Base-by-base conservation (phyloP, 2,113 vertebrate genomes). In the Oncorhynchus mykiss region DNA sequence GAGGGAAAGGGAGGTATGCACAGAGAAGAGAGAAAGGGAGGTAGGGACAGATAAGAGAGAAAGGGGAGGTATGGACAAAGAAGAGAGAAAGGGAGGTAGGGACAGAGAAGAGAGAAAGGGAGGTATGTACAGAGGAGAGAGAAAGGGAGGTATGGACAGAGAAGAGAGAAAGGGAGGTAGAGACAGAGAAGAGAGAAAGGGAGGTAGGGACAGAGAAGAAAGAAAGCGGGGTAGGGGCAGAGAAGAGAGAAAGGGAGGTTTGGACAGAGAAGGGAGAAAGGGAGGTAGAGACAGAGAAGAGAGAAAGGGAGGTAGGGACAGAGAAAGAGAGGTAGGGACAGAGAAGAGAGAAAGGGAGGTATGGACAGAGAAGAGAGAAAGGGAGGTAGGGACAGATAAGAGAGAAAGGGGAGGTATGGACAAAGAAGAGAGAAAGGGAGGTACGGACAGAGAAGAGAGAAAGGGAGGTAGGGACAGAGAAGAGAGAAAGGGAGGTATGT, bases 81-180 rank as follows among this genome's bases (percentile, higher is more conserved):
- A 29, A 3, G 27, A 29, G 2, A 29, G 27, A 29, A 29, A 29
- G 27, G 3, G 27, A 29, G 27, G 3, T 29, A 29, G 0, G 27
- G 27, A 29, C 27, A 29, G 27, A 29, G 27, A 29, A 29, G 27
- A 29, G 27, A 29, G 27, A 29, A 29, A 29, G 2, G 27, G 27
- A 29, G 3, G 3, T 29, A 29, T 2, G 27, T 3, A 29, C 27
- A 29, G 27, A 29, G 3, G 0, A 29, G 27, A 29, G 27, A 29
- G 27, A 29, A 29, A 31, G 5, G 4, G 29, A 31, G 60, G 69
- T 29, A 29, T 2, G 2, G 3, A 45, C 6, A 67, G 27, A 34
- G 16, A 59, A 75, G 71, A 77, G 74, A 65, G 78, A 73, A 65
- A 67, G 6, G 59, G 51, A 54, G 51, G 29, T 29, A 29, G 4